These are phyloP conservation scores for Triops longicaudatus DNA, from an alignment of 1,140 invertebrate species.

Conservation along the genomic window DNA sequence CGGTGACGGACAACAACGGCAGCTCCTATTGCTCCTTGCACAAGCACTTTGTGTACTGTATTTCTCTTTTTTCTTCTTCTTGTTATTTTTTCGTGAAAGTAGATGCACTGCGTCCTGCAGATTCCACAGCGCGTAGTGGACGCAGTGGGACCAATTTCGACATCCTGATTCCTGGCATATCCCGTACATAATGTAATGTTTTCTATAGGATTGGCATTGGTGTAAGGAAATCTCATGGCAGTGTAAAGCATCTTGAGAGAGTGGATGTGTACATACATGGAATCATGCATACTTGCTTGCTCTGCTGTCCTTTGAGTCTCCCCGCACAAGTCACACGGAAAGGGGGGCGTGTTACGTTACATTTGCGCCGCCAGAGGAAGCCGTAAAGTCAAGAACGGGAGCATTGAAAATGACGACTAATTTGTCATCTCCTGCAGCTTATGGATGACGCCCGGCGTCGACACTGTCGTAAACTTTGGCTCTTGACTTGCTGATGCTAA, in stretches of 20 bases:
- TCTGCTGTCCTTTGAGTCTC: not conserved
- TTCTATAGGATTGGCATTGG: not conserved
- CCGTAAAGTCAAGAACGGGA: not conserved
- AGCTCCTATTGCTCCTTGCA: not conserved
- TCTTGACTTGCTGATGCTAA: not conserved
- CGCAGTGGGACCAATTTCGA: not conserved
- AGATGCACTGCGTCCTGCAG: not conserved
- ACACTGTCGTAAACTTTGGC: not conserved
- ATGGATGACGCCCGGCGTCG: slow-evolving; percentile 9
- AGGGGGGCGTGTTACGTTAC: slow-evolving; percentile 9
- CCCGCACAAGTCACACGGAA: slow-evolving; percentile 9
- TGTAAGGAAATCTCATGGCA: not conserved
- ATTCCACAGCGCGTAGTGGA: not conserved
- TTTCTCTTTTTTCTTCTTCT: not conserved
- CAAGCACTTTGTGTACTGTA: not conserved
- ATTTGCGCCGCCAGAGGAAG: slow-evolving; percentile 1
- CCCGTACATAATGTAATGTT: not conserved
- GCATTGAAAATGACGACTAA: not conserved
- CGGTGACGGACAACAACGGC: not conserved
- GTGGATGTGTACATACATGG: not conserved
- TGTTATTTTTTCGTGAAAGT: not conserved
- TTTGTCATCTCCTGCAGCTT: not conserved
- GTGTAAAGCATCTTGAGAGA: not conserved
- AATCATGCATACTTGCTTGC: not conserved
- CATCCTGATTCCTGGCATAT: not conserved